Conservation (phyloP, 2,113 vertebrate genomes). For the Rattus rattus region DNA sequence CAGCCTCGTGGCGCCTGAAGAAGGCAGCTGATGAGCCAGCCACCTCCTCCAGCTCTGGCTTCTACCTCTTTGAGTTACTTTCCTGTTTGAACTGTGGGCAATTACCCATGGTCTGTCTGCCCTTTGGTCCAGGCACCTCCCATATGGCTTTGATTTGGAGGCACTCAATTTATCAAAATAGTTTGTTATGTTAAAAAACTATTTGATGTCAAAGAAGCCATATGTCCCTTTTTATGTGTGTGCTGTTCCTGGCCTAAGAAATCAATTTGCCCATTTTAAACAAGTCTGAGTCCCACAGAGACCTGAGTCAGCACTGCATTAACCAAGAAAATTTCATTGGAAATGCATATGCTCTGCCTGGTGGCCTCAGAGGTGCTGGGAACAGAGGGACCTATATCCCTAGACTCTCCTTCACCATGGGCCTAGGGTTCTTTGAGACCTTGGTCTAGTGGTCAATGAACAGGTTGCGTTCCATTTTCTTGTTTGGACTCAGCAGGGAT, state of each 20-base stretch:
- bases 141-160: constrained; percentile 69
- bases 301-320: background rate
- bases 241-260: constrained; percentile 69
- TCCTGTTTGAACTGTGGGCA: constrained; percentile 23
- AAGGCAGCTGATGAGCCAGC: background rate
- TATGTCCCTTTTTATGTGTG: constrained; percentile 60
- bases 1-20: background rate
- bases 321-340: background rate
- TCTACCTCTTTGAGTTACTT: background rate
- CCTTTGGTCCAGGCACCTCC: background rate
- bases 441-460: too few relatives aligned
- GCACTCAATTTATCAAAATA: constrained; percentile 73
- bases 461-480: background rate
- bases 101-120: background rate
- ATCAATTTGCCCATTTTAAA: constrained; percentile 64
- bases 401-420: fast-evolving
- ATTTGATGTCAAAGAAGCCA: constrained; percentile 75
- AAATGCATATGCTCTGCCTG: background rate
- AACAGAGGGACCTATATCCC: background rate
- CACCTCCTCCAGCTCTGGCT: background rate
- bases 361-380: background rate
- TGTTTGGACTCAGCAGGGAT: background rate
- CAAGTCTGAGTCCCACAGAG: background rate
- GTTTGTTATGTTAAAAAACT: constrained; percentile 73
- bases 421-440: fast-evolving